Evolutionary conservation across 2,113 vertebrate genomes (phyloP).

Genomic region (Microcebus griseorufus): DNA sequence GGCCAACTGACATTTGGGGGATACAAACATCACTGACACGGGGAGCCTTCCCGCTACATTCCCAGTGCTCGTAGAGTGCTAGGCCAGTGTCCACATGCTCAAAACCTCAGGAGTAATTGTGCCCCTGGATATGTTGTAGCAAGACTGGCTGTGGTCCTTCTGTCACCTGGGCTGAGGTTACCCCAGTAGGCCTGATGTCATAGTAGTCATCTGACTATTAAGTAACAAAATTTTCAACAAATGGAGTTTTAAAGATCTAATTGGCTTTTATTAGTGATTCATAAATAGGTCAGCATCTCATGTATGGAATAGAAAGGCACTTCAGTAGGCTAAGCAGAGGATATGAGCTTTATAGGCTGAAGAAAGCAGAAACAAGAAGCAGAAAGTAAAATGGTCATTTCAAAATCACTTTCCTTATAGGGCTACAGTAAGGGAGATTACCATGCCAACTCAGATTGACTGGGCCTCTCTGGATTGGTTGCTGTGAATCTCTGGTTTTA

Average conservation of each 20-base stretch:
- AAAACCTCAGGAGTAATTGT: background rate
- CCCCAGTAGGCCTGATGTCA: background rate
- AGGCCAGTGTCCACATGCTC: background rate
- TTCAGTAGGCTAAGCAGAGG: background rate
- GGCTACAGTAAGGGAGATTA: background rate
- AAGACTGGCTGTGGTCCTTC: background rate
- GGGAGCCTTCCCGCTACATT: background rate
- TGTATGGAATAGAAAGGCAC: background rate
- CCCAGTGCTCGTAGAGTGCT: background rate
- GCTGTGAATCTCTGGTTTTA: background rate
- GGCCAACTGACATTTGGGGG: background rate
- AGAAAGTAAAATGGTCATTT: background rate
- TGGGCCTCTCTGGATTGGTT: background rate
- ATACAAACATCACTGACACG: background rate
- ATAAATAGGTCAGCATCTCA: background rate
- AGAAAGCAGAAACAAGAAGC: background rate
- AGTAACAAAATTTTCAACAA: background rate
- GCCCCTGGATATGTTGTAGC: background rate
- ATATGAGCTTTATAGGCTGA: background rate
- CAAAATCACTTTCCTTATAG: background rate
- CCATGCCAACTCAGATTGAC: background rate
- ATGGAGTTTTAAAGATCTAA: background rate
- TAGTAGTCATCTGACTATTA: background rate
- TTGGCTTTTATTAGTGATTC: background rate
- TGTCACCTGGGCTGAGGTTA: background rate